These are phyloP conservation scores for Lophura swinhoii DNA, from an alignment of 2,797 vertebrate species.

Conservation along the genomic window DNA sequence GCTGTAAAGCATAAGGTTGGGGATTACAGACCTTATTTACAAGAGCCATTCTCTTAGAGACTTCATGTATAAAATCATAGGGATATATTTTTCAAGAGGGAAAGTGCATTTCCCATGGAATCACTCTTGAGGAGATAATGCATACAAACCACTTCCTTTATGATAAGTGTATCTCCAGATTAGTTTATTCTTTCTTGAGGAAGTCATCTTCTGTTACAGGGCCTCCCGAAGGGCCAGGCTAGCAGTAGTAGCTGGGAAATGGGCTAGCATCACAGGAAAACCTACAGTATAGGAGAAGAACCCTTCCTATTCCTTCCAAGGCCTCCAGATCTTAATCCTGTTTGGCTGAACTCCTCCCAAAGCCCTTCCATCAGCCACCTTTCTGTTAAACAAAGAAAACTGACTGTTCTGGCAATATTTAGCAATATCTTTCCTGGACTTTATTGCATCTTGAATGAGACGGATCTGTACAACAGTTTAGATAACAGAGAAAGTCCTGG, in stretches of 20 bases:
- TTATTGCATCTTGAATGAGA: neutral
- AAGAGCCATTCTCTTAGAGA: neutral
- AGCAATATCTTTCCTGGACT: neutral
- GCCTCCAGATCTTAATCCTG: neutral
- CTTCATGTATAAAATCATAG: neutral
- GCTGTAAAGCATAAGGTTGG: neutral
- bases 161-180: neutral
- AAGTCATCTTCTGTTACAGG: neutral
- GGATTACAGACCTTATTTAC: neutral
- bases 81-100: neutral
- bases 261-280: neutral
- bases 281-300: neutral
- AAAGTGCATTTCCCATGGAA: neutral
- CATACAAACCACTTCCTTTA: neutral
- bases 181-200: neutral
- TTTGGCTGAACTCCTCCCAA: neutral
- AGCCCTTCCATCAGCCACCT: neutral
- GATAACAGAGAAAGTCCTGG: neutral
- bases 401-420: neutral
- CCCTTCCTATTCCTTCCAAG: neutral
- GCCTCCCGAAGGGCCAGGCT: neutral
- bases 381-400: slow-evolving; percentile 14
- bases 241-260: neutral
- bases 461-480: neutral
- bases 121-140: neutral